These are phyloP conservation scores for Atherix ibis DNA, from an alignment of 2,888 invertebrate species.

Conservation along the genomic window DNA sequence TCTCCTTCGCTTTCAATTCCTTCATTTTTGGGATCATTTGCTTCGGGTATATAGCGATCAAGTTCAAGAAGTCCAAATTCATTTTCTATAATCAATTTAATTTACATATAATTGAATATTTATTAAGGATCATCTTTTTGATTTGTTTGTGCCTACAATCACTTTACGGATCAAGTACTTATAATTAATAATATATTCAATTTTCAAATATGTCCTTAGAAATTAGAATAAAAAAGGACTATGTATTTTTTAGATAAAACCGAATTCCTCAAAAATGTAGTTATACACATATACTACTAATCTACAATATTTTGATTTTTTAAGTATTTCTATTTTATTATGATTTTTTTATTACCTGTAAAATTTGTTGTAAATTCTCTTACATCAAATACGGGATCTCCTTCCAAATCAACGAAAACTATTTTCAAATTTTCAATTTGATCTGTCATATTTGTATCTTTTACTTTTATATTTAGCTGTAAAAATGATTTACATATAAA, in stretches of 20 bases:
- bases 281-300: neutral
- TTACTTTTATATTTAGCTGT: constrained; percentile 36
- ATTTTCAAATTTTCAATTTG: constrained; percentile 23
- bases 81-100: constrained; percentile 22
- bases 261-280: neutral
- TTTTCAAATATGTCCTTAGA: too few species aligned
- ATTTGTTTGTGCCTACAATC: too few species aligned
- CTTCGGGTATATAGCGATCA: constrained; percentile 25
- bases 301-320: neutral
- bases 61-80: constrained; percentile 31
- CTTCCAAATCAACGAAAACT: constrained; percentile 35
- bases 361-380: constrained; percentile 14
- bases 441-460: constrained; percentile 27
- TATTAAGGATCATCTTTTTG: too few species aligned
- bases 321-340: neutral
- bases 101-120: neutral
- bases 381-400: constrained; percentile 32
- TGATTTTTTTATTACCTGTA: constrained; percentile 13
- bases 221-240: too few species aligned
- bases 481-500: too few species aligned
- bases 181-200: too few species aligned
- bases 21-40: constrained; percentile 36
- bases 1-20: constrained; percentile 26
- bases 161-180: too few species aligned
- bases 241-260: neutral